Conservation (phyloP, 2,113 vertebrate genomes). For the Hydropotes inermis region DNA sequence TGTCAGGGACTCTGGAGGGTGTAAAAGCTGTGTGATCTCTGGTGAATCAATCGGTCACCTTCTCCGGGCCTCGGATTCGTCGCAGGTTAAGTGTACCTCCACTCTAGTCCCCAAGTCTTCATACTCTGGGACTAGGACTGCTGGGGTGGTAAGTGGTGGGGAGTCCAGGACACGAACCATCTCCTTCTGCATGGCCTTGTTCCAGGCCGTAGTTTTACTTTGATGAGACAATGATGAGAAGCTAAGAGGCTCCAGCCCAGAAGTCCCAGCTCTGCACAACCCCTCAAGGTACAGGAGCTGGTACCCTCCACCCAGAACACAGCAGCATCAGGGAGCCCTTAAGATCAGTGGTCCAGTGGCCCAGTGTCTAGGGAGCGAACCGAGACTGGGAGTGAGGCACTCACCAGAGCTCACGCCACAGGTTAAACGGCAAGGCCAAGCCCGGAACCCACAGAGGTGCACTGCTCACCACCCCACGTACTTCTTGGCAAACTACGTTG, state of each 20-base stretch:
- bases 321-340: neutral
- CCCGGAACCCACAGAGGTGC: neutral
- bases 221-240: neutral
- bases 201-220: neutral
- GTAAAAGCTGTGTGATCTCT: neutral
- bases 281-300: neutral
- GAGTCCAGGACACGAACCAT: neutral
- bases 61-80: neutral
- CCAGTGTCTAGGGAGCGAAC: neutral
- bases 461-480: neutral
- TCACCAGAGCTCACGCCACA: neutral
- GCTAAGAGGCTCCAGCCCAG: neutral
- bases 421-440: neutral
- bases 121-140: neutral
- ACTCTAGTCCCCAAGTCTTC: neutral
- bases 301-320: neutral
- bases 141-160: accelerated
- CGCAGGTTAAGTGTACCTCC: neutral
- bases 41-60: neutral
- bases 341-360: neutral
- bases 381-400: neutral
- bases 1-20: neutral
- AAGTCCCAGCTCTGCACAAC: neutral
- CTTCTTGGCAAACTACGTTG: neutral
- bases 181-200: neutral